These are phyloP conservation scores for Oscheius sp. DNA, from an alignment of 1,140 invertebrate genomes.

Conservation along the genomic window DNA sequence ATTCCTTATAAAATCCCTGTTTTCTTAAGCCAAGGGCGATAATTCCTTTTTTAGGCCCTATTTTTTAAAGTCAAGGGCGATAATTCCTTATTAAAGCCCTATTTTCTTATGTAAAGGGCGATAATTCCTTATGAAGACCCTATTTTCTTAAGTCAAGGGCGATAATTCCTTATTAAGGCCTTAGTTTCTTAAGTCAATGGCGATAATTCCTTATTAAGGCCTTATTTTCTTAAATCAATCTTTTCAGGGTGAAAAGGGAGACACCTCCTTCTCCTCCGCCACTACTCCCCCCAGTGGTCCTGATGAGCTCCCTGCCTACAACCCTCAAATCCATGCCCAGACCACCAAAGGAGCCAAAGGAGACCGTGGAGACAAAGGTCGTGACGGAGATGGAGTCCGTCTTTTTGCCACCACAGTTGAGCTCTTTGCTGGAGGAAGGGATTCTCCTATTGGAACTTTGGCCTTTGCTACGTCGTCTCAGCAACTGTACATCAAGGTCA, in stretches of 20 bases:
- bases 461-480: conserved; percentile 52
- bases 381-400: conserved; percentile 24
- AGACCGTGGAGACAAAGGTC: conserved; percentile 36
- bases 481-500: conserved; percentile 51
- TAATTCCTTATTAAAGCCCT: no score
- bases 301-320: conserved; percentile 30
- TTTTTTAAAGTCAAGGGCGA: no score
- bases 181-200: no score
- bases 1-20: no score
- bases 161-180: no score
- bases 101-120: no score
- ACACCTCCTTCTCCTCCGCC: conserved; percentile 4
- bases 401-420: conserved; percentile 52
- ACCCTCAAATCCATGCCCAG: conserved; percentile 23
- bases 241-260: conserved; percentile 49
- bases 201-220: no score
- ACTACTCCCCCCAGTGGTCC: neutral
- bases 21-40: no score
- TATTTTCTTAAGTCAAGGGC: no score
- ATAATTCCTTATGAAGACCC: no score
- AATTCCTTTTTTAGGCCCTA: no score
- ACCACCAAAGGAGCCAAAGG: conserved; percentile 45
- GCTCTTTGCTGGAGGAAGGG: conserved; percentile 36
- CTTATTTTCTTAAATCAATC: no score
- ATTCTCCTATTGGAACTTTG: conserved; percentile 38